A percentile compares a stretch with the other conserved stretches of the same genome.
These are phyloP conservation scores for Drosophila pseudotakahashii DNA, from an alignment of 2,888 invertebrate genomes.

Conservation along the genomic window DNA sequence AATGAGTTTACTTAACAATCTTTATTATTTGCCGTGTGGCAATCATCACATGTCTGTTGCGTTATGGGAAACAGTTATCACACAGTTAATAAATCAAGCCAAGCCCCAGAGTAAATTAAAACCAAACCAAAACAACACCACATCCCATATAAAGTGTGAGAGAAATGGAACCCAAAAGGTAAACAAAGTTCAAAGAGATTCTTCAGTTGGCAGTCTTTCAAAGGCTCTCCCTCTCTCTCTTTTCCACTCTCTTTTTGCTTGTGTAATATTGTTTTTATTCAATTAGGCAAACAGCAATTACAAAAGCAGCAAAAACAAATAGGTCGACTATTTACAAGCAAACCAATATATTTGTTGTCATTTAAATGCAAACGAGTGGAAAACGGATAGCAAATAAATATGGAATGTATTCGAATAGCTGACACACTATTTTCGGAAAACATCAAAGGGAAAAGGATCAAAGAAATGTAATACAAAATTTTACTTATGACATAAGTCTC, in stretches of 20 bases:
- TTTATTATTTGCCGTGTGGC: not conserved
- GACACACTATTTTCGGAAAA: slow-evolving; percentile 8
- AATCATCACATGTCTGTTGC: slow-evolving; percentile 13
- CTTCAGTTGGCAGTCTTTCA: slow-evolving; percentile 24
- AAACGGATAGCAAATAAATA: slow-evolving; percentile 1
- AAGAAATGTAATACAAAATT: not conserved
- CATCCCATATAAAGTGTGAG: slow-evolving; percentile 12
- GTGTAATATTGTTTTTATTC: slow-evolving; percentile 54
- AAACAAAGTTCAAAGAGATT: slow-evolving; percentile 41
- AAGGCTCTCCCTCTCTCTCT: slow-evolving; percentile 1
- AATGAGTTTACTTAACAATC: not conserved
- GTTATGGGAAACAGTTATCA: slow-evolving; percentile 16
- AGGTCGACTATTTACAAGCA: slow-evolving; percentile 7
- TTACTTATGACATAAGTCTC: no score
- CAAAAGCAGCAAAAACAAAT: slow-evolving; percentile 32
- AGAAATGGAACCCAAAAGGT: slow-evolving; percentile 11
- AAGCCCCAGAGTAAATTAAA: slow-evolving; percentile 17
- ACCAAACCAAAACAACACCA: slow-evolving; percentile 21
- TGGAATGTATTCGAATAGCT: not conserved
- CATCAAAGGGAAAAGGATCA: not conserved
- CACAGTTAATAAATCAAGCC: slow-evolving; percentile 19
- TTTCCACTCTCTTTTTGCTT: slow-evolving; percentile 17
- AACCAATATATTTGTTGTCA: slow-evolving; percentile 48
- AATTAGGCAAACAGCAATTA: slow-evolving; percentile 53
- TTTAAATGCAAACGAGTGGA: slow-evolving; percentile 45